These are phyloP conservation scores for Bubo scandiacus DNA, from an alignment of 2,113 vertebrate species.

Conservation along the genomic window DNA sequence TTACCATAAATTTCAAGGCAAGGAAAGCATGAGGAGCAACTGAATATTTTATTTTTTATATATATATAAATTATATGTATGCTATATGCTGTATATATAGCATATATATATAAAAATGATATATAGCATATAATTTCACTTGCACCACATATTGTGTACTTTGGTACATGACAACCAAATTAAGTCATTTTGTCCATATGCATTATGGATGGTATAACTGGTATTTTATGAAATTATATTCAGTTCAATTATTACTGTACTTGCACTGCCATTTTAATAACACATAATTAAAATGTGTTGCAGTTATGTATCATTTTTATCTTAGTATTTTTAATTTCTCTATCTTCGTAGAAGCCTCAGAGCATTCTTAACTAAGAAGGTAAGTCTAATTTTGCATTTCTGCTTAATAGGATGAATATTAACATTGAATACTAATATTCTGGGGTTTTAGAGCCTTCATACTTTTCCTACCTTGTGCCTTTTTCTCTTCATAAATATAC, in stretches of 20 bases:
- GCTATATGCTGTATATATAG: too few relatives aligned
- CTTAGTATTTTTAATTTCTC: not conserved
- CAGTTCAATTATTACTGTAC: not conserved
- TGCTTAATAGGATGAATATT: conserved; percentile 27
- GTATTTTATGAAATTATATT: not conserved
- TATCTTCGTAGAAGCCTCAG: not conserved
- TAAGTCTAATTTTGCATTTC: conserved; percentile 12
- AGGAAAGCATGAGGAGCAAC: not conserved
- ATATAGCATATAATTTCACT: not conserved
- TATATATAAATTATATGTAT: too few relatives aligned
- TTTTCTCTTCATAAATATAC: not conserved
- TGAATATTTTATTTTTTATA: not conserved
- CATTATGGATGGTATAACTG: not conserved
- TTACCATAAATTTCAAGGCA: not conserved
- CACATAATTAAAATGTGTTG: not conserved
- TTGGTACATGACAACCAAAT: not conserved
- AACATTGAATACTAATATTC: not conserved
- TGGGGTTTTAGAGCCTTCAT: not conserved
- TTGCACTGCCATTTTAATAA: not conserved
- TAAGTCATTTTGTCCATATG: not conserved
- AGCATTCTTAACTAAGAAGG: not conserved
- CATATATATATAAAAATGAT: too few relatives aligned
- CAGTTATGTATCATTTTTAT: not conserved
- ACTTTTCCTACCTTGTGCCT: not conserved
- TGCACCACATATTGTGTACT: too few relatives aligned